Conservation (phyloP, 2,888 invertebrate species). For the Latrodectus elegans region DNA sequence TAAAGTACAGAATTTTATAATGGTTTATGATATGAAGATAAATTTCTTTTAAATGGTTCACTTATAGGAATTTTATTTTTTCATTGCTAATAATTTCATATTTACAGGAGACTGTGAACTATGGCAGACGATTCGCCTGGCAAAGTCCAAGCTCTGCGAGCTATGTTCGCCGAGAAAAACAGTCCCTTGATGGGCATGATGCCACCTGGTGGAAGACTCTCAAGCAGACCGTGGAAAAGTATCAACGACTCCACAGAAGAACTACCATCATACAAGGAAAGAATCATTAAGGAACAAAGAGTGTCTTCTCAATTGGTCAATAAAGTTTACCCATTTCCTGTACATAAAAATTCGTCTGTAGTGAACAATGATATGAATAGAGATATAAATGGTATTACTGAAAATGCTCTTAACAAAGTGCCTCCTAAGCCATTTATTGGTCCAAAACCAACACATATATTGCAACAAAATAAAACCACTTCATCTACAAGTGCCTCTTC, state of each 20-base stretch:
- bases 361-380: conserved; percentile 12
- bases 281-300: conserved; percentile 12
- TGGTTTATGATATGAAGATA: background rate
- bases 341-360: background rate
- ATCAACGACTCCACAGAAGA: conserved; percentile 9
- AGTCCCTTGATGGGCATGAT: conserved; percentile 58
- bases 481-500: background rate
- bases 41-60: background rate
- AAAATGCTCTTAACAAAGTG: conserved; percentile 3
- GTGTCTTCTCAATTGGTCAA: background rate
- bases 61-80: background rate
- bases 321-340: conserved; percentile 25
- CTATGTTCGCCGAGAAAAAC: conserved; percentile 63
- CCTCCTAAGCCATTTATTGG: conserved; percentile 31
- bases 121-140: conserved; percentile 67
- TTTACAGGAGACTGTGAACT: conserved; percentile 7
- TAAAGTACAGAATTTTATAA: no score
- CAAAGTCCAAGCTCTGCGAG: conserved; percentile 65
- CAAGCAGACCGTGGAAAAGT: conserved; percentile 42
- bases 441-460: conserved; percentile 48
- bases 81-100: background rate
- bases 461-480: conserved; percentile 14
- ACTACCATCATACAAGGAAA: conserved; percentile 20
- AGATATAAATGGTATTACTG: conserved; percentile 24
- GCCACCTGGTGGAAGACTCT: conserved; percentile 34